Evolutionary conservation across 2,797 vertebrate genomes (phyloP).

Genomic region (Brachyrhaphis roseni): DNA sequence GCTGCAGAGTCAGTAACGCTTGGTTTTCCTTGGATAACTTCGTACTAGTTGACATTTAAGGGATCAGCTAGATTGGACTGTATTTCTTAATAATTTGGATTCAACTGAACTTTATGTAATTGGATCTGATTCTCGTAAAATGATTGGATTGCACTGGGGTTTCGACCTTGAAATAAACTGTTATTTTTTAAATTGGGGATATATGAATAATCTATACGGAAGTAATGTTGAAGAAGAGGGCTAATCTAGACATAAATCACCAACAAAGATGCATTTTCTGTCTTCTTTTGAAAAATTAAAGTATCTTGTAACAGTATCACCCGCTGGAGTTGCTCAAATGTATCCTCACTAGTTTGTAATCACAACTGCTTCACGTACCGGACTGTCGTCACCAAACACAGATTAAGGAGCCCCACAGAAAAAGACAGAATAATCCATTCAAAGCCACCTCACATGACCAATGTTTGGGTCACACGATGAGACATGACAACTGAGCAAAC

Average conservation of each 20-base stretch:
- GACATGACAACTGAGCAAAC: not conserved
- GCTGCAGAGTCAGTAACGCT: not conserved
- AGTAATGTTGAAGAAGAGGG: not conserved
- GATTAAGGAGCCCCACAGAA: not conserved
- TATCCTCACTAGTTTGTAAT: not conserved
- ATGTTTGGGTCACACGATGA: slow-evolving; percentile 1
- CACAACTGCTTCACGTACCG: not conserved
- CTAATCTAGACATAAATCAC: not conserved
- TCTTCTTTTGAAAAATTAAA: not conserved
- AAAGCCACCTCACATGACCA: not conserved
- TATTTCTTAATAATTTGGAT: not conserved
- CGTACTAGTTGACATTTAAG: not conserved
- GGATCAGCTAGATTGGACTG: not conserved
- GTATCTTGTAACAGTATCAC: not conserved
- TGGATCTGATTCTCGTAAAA: not conserved
- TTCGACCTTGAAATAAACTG: not conserved
- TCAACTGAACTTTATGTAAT: not conserved
- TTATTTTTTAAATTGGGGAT: not conserved
- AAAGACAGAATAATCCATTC: not conserved
- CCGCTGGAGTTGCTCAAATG: slow-evolving; percentile 1
- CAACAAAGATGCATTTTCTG: not conserved
- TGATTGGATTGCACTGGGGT: not conserved
- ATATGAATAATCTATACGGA: not conserved
- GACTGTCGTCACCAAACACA: not conserved
- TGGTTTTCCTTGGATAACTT: not conserved